Evolutionary conservation across 2,113 vertebrate species (phyloP).

Genomic region (Tichodroma muraria): DNA sequence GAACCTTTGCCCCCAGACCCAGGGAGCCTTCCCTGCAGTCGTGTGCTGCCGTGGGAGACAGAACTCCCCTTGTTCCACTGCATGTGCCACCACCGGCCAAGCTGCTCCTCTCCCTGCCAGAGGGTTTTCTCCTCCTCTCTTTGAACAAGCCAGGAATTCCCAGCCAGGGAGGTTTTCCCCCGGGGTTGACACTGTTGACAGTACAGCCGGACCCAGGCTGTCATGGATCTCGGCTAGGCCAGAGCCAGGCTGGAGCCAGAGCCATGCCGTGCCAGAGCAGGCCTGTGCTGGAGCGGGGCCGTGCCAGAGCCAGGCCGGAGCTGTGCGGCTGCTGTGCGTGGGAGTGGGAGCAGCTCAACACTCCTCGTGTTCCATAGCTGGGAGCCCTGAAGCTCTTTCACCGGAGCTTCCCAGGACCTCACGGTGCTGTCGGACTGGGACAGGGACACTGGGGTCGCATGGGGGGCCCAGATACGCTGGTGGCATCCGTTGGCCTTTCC

Average conservation of each 20-base stretch:
- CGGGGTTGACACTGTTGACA: fast-evolving
- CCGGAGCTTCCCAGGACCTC: background rate
- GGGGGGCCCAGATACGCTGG: background rate
- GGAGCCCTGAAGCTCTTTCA: fast-evolving
- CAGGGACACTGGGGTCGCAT: background rate
- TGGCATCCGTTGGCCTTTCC: background rate
- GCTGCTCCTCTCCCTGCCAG: background rate
- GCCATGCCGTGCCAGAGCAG: no score
- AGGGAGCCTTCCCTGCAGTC: background rate
- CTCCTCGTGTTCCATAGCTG: background rate
- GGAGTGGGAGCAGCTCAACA: background rate
- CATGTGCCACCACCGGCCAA: fast-evolving
- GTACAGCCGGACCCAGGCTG: no score
- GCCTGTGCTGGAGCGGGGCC: no score
- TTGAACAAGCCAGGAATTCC: background rate
- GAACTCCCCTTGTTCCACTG: background rate
- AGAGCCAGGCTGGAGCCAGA: no score
- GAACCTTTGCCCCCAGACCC: background rate
- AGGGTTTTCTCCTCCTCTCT: background rate
- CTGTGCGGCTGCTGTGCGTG: background rate
- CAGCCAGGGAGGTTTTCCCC: background rate
- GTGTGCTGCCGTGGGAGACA: background rate
- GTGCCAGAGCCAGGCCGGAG: no score
- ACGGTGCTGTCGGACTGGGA: background rate
- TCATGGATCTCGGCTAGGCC: no score